phyloP scores from a whole-genome alignment of 2,797 vertebrate genomes.

The Hirundo rustica region DNA sequence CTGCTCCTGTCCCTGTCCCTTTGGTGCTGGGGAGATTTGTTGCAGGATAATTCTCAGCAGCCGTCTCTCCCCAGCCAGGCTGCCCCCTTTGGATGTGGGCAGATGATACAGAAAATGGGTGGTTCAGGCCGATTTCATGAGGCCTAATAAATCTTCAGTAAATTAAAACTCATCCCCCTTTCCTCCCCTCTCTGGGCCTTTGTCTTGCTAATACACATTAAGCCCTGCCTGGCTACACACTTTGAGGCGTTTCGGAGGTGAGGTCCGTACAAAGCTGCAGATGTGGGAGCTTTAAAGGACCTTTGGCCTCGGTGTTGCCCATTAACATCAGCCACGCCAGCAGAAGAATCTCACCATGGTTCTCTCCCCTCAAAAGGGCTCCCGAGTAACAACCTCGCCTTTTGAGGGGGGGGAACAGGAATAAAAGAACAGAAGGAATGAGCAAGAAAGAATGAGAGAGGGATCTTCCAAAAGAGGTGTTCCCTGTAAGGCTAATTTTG shows the following conservation, averaged over 20 bases:
- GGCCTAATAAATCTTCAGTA: constrained; percentile 91
- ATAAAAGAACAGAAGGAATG: constrained; percentile 64
- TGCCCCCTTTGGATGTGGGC: constrained; percentile 74
- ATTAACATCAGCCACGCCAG: constrained; percentile 73
- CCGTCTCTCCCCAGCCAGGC: constrained; percentile 78
- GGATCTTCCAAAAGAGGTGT: constrained; percentile 58
- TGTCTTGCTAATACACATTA: constrained; percentile 93
- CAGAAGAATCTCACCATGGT: constrained; percentile 71
- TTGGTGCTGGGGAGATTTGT: constrained; percentile 75
- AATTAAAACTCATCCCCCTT: constrained; percentile 85
- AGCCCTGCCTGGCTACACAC: constrained; percentile 86
- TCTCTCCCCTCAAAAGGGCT: constrained; percentile 69
- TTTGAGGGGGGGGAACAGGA: background rate
- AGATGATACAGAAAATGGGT: constrained; percentile 86
- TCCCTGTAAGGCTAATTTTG: constrained; percentile 63
- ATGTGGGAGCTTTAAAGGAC: constrained; percentile 87
- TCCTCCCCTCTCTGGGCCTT: constrained; percentile 76
- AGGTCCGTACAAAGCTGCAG: constrained; percentile 82
- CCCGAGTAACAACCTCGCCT: constrained; percentile 59
- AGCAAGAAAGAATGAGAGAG: constrained; percentile 28
- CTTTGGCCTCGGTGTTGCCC: constrained; percentile 77
- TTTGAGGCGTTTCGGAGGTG: constrained; percentile 83
- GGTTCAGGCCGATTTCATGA: constrained; percentile 88
- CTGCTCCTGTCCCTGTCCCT: constrained; percentile 42
- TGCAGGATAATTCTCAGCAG: constrained; percentile 81